phyloP scores from a whole-genome alignment of 2,113 vertebrate species.

The Vireo altiloquus region DNA sequence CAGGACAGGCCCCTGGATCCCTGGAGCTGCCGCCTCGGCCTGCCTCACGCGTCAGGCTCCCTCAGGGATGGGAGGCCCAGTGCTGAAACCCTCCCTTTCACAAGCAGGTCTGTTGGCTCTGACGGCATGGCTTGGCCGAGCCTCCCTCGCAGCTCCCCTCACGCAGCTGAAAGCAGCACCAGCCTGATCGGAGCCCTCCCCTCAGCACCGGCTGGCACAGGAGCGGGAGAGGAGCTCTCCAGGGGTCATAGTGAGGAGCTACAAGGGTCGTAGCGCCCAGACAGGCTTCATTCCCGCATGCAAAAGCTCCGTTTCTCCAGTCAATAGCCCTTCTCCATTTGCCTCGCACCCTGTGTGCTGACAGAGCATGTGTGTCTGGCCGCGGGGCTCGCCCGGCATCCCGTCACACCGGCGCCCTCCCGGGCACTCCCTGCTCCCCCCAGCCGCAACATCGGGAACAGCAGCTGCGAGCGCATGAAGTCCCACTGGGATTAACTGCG shows the following conservation, averaged over 20 bases:
- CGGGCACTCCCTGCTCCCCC: neutral
- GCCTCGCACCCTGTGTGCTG: neutral
- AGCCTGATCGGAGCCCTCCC: neutral
- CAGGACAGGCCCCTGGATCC: neutral
- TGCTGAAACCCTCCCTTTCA: neutral
- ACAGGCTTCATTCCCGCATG: neutral
- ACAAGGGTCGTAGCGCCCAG: neutral
- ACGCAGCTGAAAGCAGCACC: neutral
- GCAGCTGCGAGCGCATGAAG: neutral
- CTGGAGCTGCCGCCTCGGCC: neutral
- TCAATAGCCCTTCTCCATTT: fast-evolving
- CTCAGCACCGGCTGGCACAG: neutral
- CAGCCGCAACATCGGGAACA: neutral
- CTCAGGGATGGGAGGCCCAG: neutral
- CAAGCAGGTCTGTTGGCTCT: neutral
- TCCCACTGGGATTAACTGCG: neutral
- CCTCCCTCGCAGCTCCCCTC: neutral
- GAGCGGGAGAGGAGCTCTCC: neutral
- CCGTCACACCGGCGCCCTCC: neutral
- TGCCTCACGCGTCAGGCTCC: neutral
- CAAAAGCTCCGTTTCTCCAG: neutral
- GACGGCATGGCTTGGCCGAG: fast-evolving
- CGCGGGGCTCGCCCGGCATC: neutral
- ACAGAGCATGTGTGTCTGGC: neutral
- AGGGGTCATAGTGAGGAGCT: fast-evolving